Percentiles rank a stretch among this genome's conserved stretches.
phyloP scores from a whole-genome alignment of 2,113 vertebrate genomes.

The Guaruba guarouba region DNA sequence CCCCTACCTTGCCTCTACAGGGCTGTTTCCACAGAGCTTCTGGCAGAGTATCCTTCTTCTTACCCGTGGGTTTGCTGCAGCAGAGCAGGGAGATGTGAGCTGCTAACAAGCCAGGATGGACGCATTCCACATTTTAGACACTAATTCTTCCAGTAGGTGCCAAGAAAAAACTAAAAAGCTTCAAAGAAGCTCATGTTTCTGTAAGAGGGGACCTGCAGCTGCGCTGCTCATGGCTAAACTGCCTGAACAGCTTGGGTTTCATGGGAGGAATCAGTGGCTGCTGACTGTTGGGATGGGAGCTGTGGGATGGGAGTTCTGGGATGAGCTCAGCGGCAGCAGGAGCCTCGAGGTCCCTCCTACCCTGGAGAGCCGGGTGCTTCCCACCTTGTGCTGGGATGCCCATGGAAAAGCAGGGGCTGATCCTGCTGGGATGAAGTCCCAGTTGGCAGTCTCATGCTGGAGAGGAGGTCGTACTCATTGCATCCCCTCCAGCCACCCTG shows the following conservation, averaged over 20 bases:
- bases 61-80: not conserved
- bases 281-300: not conserved
- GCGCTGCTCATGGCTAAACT: fast-evolving
- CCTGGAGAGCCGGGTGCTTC: not conserved
- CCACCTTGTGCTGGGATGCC: not conserved
- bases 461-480: fast-evolving
- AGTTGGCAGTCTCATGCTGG: not conserved
- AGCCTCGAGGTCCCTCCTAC: not conserved
- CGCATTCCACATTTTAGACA: not conserved
- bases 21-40: not conserved
- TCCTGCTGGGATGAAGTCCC: not conserved
- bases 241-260: not conserved
- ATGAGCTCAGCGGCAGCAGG: not conserved
- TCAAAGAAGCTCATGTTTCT: not conserved
- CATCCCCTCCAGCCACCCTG: not conserved
- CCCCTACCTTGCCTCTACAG: too few relatives aligned
- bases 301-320: not conserved
- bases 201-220: too few relatives aligned
- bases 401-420: not conserved
- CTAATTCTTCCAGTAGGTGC: not conserved
- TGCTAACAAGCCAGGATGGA: not conserved
- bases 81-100: fast-evolving
- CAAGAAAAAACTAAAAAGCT: not conserved
- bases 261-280: fast-evolving
- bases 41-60: not conserved